Evolutionary conservation across 1,140 invertebrate genomes (phyloP).

Genomic region (Asbolus verrucosus): DNA sequence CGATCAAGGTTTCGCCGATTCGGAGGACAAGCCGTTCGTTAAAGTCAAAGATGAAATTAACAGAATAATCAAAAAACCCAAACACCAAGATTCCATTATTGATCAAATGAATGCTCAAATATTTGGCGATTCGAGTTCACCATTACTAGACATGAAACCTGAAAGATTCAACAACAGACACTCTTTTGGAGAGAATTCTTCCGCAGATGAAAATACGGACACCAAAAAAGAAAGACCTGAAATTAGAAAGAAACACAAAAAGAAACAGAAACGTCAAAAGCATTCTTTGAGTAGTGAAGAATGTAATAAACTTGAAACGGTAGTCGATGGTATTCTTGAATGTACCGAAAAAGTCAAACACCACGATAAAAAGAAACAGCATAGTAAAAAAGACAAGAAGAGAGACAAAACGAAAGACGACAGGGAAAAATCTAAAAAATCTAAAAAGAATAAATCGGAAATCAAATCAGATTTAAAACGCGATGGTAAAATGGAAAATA

Average conservation of each 20-base stretch:
- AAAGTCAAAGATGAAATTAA: slow-evolving; percentile 60
- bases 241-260: slow-evolving; percentile 82
- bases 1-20: slow-evolving; percentile 66
- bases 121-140: slow-evolving; percentile 52
- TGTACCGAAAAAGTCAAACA: slow-evolving; percentile 65
- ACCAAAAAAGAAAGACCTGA: slow-evolving; percentile 66
- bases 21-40: slow-evolving; percentile 66
- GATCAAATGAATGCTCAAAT: slow-evolving; percentile 53
- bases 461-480: slow-evolving; percentile 66
- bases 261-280: slow-evolving; percentile 84
- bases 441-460: slow-evolving; percentile 68
- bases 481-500: slow-evolving; percentile 86
- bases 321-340: slow-evolving; percentile 56
- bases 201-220: slow-evolving; percentile 68
- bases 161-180: slow-evolving; percentile 58
- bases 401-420: slow-evolving; percentile 77
- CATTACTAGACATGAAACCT: slow-evolving; percentile 55
- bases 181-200: slow-evolving; percentile 67
- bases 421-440: slow-evolving; percentile 72
- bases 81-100: slow-evolving; percentile 54
- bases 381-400: slow-evolving; percentile 79
- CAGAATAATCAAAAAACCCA: slow-evolving; percentile 58
- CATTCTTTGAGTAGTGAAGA: slow-evolving; percentile 74
- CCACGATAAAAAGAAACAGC: slow-evolving; percentile 73
- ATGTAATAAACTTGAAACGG: slow-evolving; percentile 63